These are phyloP conservation scores for Eilema sororculum DNA, from an alignment of 2,888 invertebrate species.

Conservation along the genomic window DNA sequence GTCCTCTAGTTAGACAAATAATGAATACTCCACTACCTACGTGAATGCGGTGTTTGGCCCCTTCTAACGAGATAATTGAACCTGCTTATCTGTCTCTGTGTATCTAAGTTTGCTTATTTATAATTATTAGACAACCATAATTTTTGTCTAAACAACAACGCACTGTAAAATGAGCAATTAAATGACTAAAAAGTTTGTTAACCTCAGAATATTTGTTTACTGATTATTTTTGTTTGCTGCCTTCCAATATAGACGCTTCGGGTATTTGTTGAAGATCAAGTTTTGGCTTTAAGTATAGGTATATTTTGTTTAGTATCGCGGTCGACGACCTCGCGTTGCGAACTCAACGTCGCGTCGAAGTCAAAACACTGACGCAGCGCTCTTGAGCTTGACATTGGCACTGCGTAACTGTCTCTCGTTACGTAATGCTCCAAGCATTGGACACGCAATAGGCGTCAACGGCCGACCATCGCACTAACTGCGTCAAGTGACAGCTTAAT, in stretches of 20 bases:
- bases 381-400: conserved; percentile 85
- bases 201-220: conserved; percentile 29
- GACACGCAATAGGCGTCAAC: conserved; percentile 48
- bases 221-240: conserved; percentile 28
- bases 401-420: conserved; percentile 69
- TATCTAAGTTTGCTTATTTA: not conserved
- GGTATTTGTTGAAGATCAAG: conserved; percentile 51
- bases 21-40: not conserved
- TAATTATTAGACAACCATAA: not conserved
- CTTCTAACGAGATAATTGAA: conserved; percentile 1
- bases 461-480: conserved; percentile 48
- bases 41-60: not conserved
- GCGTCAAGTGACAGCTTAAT: conserved; percentile 47
- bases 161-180: not conserved
- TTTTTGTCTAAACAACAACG: not conserved
- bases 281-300: conserved; percentile 44
- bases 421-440: conserved; percentile 56
- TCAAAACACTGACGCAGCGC: conserved; percentile 61
- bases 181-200: conserved; percentile 29
- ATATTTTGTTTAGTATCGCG: conserved; percentile 67
- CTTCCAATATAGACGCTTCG: conserved; percentile 34
- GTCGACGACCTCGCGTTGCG: conserved; percentile 62
- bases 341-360: conserved; percentile 35
- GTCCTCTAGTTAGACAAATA: not conserved
- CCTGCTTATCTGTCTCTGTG: not conserved